Conservation (phyloP, 2,888 invertebrate species). For the Lasioglossum vierecki region DNA sequence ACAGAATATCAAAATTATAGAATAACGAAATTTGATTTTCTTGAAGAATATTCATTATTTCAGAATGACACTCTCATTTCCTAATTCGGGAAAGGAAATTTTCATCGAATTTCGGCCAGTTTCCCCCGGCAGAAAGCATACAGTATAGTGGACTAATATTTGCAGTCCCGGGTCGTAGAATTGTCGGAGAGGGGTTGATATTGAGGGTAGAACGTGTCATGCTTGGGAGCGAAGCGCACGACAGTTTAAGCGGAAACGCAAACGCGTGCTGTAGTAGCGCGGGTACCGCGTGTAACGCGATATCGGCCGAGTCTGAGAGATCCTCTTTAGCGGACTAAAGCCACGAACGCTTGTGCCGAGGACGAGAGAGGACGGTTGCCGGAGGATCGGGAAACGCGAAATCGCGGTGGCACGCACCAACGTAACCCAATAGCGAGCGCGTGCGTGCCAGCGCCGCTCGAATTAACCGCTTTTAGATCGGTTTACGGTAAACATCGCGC, state of each 20-base stretch:
- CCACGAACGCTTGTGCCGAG: conserved; percentile 51
- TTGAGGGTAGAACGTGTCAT: neutral
- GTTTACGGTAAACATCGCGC: conserved; percentile 72
- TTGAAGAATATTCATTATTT: neutral
- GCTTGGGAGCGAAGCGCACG: neutral
- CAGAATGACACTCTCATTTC: neutral
- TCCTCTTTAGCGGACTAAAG: conserved; percentile 63
- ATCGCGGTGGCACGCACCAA: conserved; percentile 68
- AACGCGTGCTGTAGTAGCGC: conserved; percentile 59
- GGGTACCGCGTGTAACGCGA: conserved; percentile 58
- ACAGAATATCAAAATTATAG: no score
- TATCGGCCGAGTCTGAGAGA: conserved; percentile 52
- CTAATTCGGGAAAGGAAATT: neutral
- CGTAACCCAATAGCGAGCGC: conserved; percentile 73
- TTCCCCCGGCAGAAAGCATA: neutral
- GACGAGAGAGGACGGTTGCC: conserved; percentile 2
- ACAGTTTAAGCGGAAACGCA: conserved; percentile 62
- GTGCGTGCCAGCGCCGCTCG: conserved; percentile 59
- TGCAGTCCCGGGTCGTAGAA: neutral
- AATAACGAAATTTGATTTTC: no score
- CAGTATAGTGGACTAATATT: neutral
- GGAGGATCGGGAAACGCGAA: conserved; percentile 64
- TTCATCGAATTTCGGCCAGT: neutral
- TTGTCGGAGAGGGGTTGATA: neutral
- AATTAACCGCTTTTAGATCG: conserved; percentile 74